Percentiles rank a stretch among this genome's conserved stretches.
phyloP scores from a whole-genome alignment of 2,797 vertebrate genomes.

The Sternotherus odoratus region DNA sequence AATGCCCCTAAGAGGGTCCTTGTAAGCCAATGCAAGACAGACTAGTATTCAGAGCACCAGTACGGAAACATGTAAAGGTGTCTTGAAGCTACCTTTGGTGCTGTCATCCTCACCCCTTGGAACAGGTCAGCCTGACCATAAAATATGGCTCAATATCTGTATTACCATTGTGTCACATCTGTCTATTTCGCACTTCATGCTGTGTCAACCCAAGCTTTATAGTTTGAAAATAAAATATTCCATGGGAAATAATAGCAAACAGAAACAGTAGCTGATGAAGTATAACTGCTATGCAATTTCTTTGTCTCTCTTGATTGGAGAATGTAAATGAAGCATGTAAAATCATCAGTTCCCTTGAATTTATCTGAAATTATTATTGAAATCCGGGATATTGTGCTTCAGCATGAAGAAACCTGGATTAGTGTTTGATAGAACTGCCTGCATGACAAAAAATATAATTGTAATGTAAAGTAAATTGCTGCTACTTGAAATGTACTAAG shows the following conservation, averaged over 20 bases:
- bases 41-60: neutral
- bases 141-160: neutral
- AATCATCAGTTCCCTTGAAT: neutral
- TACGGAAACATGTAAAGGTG: neutral
- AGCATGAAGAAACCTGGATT: neutral
- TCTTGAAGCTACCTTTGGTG: neutral
- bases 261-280: neutral
- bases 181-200: neutral
- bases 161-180: neutral
- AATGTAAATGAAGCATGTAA: neutral
- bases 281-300: neutral
- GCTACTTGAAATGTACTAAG: neutral
- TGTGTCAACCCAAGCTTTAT: accelerated
- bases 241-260: neutral
- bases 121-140: neutral
- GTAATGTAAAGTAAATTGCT: slow-evolving; percentile 13
- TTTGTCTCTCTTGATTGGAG: neutral
- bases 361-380: neutral
- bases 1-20: neutral
- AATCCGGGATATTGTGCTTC: neutral
- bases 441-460: slow-evolving; percentile 13
- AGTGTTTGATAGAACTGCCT: neutral
- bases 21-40: neutral
- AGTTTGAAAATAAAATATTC: neutral
- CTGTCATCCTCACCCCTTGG: neutral